A percentile compares a stretch with the other conserved stretches of the same genome.
Evolutionary conservation across 2,797 vertebrate species (phyloP).

Genomic region (Avahi laniger): DNA sequence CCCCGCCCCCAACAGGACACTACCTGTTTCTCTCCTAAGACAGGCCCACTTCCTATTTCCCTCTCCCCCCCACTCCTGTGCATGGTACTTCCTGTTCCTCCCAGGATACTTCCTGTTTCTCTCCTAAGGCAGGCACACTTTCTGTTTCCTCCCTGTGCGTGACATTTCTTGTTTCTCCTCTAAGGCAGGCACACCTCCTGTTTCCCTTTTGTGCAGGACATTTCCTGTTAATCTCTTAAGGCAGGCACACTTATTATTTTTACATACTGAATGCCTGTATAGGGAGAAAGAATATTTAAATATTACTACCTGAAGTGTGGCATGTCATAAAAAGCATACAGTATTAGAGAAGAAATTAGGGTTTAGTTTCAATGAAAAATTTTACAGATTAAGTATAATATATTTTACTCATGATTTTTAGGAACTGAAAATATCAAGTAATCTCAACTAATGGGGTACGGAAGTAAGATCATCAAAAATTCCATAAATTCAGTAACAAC

Average conservation of each 20-base stretch:
- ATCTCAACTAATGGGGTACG: background rate
- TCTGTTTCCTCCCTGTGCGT: too few relatives aligned
- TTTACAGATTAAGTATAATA: background rate
- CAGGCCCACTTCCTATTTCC: too few relatives aligned
- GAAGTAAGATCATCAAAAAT: background rate
- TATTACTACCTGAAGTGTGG: background rate
- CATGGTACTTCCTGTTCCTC: too few relatives aligned
- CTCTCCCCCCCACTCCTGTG: too few relatives aligned
- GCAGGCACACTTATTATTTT: background rate
- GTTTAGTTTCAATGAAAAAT: background rate
- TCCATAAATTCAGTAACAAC: background rate
- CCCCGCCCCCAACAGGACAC: too few relatives aligned
- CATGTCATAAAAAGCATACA: background rate
- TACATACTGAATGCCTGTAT: background rate
- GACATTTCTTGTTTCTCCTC: too few relatives aligned
- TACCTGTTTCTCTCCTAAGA: too few relatives aligned
- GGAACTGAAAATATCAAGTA: background rate
- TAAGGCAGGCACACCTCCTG: too few relatives aligned
- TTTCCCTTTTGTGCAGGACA: too few relatives aligned
- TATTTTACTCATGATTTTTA: background rate
- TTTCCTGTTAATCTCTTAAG: too few relatives aligned
- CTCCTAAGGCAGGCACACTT: too few relatives aligned
- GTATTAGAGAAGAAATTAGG: background rate
- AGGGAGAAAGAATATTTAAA: background rate
- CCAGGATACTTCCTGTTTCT: too few relatives aligned